Evolutionary conservation across 2,888 invertebrate species (phyloP).

Genomic region (Muscina levida): DNA sequence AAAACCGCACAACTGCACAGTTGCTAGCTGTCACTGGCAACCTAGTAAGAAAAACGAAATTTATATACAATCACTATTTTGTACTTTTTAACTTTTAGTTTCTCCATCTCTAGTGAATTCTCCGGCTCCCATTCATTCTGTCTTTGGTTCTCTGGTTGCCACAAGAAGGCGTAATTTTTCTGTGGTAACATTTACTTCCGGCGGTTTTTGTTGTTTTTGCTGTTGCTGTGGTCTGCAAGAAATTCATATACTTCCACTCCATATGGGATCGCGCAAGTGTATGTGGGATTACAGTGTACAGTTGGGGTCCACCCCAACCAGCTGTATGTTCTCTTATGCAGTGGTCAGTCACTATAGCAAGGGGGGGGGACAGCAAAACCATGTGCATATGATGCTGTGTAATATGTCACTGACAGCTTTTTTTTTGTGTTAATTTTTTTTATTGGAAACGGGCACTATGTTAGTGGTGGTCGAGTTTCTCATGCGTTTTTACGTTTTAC

Average conservation of each 20-base stretch:
- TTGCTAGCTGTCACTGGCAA: constrained; percentile 27
- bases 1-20: constrained; percentile 28
- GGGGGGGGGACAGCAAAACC: constrained; percentile 8
- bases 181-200: constrained; percentile 66
- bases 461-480: neutral
- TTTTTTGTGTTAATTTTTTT: constrained; percentile 42
- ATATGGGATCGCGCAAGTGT: constrained; percentile 33
- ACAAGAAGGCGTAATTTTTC: constrained; percentile 65
- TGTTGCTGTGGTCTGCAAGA: constrained; percentile 71
- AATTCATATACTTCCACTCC: constrained; percentile 70
- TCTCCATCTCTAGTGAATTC: constrained; percentile 11
- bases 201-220: constrained; percentile 66
- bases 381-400: constrained; percentile 56
- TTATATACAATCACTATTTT: constrained; percentile 15
- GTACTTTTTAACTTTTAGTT: constrained; percentile 27
- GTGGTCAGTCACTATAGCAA: neutral
- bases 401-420: constrained; percentile 62
- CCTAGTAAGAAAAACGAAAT: neutral
- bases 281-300: neutral
- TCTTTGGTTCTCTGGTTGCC: constrained; percentile 10
- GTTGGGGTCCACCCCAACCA: neutral
- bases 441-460: too few species aligned
- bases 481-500: neutral
- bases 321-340: neutral
- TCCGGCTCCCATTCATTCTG: neutral